Conservation (phyloP, 2,888 invertebrate genomes). For the Syrista parreyssii region DNA sequence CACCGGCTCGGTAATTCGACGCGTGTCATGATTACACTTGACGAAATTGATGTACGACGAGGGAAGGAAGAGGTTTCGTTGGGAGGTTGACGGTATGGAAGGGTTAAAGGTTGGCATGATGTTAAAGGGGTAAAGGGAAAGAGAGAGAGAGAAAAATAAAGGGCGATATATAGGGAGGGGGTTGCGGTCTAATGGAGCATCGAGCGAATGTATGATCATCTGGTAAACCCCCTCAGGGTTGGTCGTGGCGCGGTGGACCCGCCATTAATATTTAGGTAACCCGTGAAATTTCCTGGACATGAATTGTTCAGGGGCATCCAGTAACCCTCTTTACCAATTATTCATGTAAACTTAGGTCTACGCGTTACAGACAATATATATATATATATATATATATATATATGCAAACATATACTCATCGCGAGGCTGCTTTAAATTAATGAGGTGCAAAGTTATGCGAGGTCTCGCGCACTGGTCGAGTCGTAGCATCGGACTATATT, state of each 20-base stretch:
- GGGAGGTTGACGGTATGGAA: not conserved
- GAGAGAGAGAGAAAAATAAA: not conserved
- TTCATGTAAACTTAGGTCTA: constrained; percentile 7
- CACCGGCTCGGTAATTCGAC: too few relatives aligned
- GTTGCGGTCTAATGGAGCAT: constrained; percentile 9
- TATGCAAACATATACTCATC: not conserved
- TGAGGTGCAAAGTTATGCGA: not conserved
- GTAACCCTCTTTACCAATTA: constrained; percentile 7
- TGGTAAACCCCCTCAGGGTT: not conserved
- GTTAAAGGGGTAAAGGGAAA: not conserved
- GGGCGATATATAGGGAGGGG: not conserved
- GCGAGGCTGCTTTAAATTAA: constrained; percentile 1
- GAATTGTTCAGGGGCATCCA: constrained; percentile 2
- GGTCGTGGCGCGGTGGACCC: not conserved
- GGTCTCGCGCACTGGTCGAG: not conserved
- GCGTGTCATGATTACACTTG: not conserved
- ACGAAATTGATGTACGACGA: not conserved
- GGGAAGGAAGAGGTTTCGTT: constrained; percentile 9
- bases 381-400: too few relatives aligned
- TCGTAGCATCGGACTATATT: not conserved
- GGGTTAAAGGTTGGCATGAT: not conserved
- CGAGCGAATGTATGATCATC: constrained; percentile 6
- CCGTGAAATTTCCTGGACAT: constrained; percentile 4
- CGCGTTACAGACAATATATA: too few relatives aligned
- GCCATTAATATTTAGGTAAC: constrained; percentile 7